These are phyloP conservation scores for Thalassoma bifasciatum DNA, from an alignment of 2,113 vertebrate genomes.

Conservation along the genomic window DNA sequence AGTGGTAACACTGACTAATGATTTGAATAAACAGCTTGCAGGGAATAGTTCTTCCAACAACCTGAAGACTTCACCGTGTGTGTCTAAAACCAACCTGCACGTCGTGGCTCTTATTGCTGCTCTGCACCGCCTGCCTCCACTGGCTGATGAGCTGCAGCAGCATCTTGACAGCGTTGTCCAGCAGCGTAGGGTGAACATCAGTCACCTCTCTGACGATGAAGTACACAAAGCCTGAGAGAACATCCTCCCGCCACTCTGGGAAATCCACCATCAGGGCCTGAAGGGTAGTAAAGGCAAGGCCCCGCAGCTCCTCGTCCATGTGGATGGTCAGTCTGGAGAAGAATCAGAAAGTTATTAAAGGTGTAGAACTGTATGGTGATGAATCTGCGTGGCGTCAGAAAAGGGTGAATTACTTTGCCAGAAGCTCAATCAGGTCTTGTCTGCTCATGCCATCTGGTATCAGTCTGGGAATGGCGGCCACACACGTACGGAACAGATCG, in stretches of 20 bases:
- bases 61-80: not conserved
- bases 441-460: conserved; percentile 99
- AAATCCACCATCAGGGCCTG: conserved; percentile 98
- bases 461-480: conserved; percentile 96
- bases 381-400: not conserved
- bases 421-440: conserved; percentile 96
- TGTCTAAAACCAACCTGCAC: conserved; percentile 84
- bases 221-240: conserved; percentile 96
- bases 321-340: conserved; percentile 92
- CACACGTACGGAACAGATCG: conserved; percentile 97
- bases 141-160: conserved; percentile 96
- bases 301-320: conserved; percentile 98
- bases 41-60: not conserved
- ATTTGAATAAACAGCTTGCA: not conserved
- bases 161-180: conserved; percentile 99
- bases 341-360: not conserved
- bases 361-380: not conserved
- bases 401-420: conserved; percentile 89
- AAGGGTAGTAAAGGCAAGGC: conserved; percentile 96
- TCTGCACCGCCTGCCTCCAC: conserved; percentile 95
- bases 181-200: conserved; percentile 93
- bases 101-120: conserved; percentile 91
- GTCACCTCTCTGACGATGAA: conserved; percentile 98
- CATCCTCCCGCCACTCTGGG: conserved; percentile 97
- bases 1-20: too few species aligned